phyloP scores from a whole-genome alignment of 2,113 vertebrate species.

The Grammomys dolichurus region DNA sequence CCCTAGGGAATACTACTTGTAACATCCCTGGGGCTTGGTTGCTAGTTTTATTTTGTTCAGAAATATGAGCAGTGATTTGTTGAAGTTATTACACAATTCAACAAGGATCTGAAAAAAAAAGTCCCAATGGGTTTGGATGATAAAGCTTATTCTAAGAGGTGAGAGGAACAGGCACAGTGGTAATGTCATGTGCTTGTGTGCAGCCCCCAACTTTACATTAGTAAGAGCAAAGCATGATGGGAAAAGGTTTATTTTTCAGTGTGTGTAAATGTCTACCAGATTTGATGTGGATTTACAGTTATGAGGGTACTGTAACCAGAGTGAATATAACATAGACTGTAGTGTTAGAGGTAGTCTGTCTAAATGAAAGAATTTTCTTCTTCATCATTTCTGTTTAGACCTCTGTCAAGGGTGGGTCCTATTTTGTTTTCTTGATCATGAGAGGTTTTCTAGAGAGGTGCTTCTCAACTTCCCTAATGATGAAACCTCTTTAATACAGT shows the following conservation, averaged over 20 bases:
- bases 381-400: not conserved
- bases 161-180: constrained; percentile 11
- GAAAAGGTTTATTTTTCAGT: not conserved
- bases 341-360: too few relatives aligned
- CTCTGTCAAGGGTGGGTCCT: not conserved
- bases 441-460: not conserved
- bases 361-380: not conserved
- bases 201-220: too few relatives aligned
- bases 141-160: constrained; percentile 40
- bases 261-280: not conserved
- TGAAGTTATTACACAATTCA: not conserved
- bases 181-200: not conserved
- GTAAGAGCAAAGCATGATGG: not conserved
- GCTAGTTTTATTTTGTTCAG: not conserved
- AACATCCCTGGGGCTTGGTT: not conserved
- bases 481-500: not conserved
- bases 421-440: not conserved
- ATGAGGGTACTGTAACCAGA: not conserved
- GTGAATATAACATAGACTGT: not conserved
- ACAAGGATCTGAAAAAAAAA: constrained; percentile 45
- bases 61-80: not conserved
- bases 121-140: constrained; percentile 17
- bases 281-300: not conserved
- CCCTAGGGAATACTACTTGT: not conserved
- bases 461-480: not conserved